A percentile compares a stretch with the other conserved stretches of the same genome.
These are phyloP conservation scores for Barypeithes pellucidus DNA, from an alignment of 2,888 invertebrate genomes.

Conservation along the genomic window DNA sequence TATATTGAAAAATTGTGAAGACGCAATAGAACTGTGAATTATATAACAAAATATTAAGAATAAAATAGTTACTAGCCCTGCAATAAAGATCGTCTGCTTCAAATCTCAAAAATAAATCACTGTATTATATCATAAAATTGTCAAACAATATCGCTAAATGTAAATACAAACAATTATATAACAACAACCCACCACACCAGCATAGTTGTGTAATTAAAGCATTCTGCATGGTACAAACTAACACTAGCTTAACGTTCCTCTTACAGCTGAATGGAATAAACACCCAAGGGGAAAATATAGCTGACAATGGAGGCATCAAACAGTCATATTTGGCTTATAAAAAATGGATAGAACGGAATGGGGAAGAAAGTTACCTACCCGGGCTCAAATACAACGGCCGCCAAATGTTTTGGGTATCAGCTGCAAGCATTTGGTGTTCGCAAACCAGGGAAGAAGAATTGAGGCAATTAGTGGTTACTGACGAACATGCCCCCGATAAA, in stretches of 20 bases:
- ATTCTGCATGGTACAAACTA: slow-evolving; percentile 55
- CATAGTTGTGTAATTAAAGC: slow-evolving; percentile 33
- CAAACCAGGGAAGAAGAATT: slow-evolving; percentile 67
- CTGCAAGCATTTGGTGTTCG: slow-evolving; percentile 77
- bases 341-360: slow-evolving; percentile 65
- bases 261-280: slow-evolving; percentile 90
- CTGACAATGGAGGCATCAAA: slow-evolving; percentile 95
- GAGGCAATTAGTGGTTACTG: slow-evolving; percentile 65
- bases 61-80: too few relatives aligned
- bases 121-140: too few relatives aligned
- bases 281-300: slow-evolving; percentile 95
- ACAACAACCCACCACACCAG: slow-evolving; percentile 3
- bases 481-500: slow-evolving; percentile 71
- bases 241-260: slow-evolving; percentile 57
- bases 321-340: slow-evolving; percentile 79
- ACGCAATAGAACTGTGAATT: too few relatives aligned
- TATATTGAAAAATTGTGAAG: too few relatives aligned
- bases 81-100: too few relatives aligned
- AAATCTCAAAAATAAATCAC: too few relatives aligned
- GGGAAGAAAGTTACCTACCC: slow-evolving; percentile 65
- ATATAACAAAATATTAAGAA: too few relatives aligned
- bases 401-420: slow-evolving; percentile 76
- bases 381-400: slow-evolving; percentile 67
- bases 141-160: background rate
- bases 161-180: slow-evolving; percentile 1